These are phyloP conservation scores for Troides helena DNA, from an alignment of 2,888 invertebrate genomes.

Conservation along the genomic window DNA sequence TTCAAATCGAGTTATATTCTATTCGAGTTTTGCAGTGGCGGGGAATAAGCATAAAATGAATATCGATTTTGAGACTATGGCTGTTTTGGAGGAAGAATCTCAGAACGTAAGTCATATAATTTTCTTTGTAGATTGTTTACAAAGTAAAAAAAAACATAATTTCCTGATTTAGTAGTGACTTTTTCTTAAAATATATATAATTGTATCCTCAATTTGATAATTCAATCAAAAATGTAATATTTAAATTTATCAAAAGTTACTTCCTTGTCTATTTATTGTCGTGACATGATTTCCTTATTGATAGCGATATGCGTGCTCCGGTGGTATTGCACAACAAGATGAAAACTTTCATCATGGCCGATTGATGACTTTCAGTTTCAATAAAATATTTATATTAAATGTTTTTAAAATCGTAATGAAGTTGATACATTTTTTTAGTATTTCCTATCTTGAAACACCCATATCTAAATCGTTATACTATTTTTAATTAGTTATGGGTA, in stretches of 20 bases:
- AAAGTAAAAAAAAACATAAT: neutral
- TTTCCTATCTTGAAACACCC: neutral
- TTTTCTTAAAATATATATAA: neutral
- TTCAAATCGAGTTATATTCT: conserved; percentile 30
- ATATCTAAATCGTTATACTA: neutral
- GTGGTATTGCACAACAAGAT: conserved; percentile 60
- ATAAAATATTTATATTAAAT: neutral
- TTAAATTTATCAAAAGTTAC: conserved; percentile 29
- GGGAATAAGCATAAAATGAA: conserved; percentile 53
- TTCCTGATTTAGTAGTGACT: neutral
- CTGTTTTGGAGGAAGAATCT: conserved; percentile 82
- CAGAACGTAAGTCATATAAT: conserved; percentile 74
- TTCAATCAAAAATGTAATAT: neutral
- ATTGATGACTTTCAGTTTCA: conserved; percentile 12
- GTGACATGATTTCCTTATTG: conserved; percentile 41
- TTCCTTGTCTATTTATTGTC: conserved; percentile 40
- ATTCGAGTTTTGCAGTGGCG: conserved; percentile 29
- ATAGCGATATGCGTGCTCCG: conserved; percentile 39
- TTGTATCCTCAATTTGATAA: neutral
- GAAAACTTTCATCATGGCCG: conserved; percentile 49
- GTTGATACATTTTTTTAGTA: neutral
- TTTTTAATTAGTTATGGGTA: too few relatives aligned
- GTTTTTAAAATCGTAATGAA: neutral
- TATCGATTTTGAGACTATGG: conserved; percentile 83
- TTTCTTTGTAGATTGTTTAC: conserved; percentile 50